Conservation (phyloP, 2,888 invertebrate species). For the Fragum whitleyi region DNA sequence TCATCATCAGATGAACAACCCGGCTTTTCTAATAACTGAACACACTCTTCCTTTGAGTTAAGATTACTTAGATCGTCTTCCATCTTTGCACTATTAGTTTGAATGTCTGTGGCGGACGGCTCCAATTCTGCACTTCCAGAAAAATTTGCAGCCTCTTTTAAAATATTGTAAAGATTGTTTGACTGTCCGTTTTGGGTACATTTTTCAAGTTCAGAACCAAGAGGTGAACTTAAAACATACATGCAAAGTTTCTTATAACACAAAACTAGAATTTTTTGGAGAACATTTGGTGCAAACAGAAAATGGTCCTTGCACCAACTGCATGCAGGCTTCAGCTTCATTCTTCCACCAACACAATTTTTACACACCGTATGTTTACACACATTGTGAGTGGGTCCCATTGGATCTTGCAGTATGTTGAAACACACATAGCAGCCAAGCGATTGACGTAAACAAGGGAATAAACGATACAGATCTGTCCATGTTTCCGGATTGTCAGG, state of each 20-base stretch:
- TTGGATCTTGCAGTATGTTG: conserved; percentile 92
- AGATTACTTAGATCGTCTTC: background rate
- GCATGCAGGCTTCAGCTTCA: conserved; percentile 94
- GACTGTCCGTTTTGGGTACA: conserved; percentile 73
- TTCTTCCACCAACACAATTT: conserved; percentile 93
- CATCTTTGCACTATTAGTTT: background rate
- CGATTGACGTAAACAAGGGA: conserved; percentile 94
- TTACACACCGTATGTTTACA: conserved; percentile 96
- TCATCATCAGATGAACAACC: conserved; percentile 38
- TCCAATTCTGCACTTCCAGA: conserved; percentile 60
- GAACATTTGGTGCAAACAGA: conserved; percentile 93
- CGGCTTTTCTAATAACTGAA: conserved; percentile 1
- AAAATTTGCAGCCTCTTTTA: conserved; percentile 77
- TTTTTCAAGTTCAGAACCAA: conserved; percentile 68
- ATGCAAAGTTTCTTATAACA: conserved; percentile 96
- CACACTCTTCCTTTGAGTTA: background rate
- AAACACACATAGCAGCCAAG: conserved; percentile 96
- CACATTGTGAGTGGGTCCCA: conserved; percentile 90
- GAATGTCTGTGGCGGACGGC: background rate
- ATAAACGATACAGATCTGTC: conserved; percentile 92
- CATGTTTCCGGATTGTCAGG: conserved; percentile 89
- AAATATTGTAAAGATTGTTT: conserved; percentile 73
- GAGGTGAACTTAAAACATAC: conserved; percentile 88
- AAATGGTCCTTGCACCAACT: conserved; percentile 94
- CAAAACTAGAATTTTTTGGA: conserved; percentile 92